A percentile compares a stretch with the other conserved stretches of the same genome.
Conservation (phyloP, 2,113 vertebrate species). For the Serinus canaria region DNA sequence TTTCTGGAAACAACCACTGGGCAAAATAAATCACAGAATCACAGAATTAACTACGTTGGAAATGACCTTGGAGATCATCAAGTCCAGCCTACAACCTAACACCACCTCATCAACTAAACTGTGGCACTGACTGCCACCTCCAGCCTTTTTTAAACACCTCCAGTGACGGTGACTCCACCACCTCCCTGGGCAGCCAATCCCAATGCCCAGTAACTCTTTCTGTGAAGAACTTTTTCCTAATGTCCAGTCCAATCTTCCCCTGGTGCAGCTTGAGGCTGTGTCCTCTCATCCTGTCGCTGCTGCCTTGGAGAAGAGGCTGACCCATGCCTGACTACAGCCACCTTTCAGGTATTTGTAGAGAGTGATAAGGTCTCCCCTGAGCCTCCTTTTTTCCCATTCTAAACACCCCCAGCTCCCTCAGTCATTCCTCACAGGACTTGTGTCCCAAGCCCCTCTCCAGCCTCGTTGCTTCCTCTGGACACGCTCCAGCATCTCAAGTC, state of each 20-base stretch:
- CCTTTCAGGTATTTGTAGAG: neutral
- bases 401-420: neutral
- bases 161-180: fast-evolving
- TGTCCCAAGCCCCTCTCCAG: neutral
- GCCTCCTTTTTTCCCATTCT: neutral
- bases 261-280: neutral
- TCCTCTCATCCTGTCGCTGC: fast-evolving
- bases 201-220: neutral
- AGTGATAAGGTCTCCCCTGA: too few species aligned
- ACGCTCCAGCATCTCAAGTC: fast-evolving
- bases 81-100: neutral
- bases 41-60: neutral
- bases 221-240: neutral
- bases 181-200: neutral
- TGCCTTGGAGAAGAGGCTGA: neutral
- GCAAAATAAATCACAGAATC: neutral
- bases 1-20: neutral
- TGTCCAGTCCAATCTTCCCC: neutral
- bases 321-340: fast-evolving
- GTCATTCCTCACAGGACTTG: fast-evolving
- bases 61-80: neutral
- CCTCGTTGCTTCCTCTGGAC: neutral
- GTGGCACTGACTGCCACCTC: fast-evolving
- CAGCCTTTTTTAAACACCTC: neutral
- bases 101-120: neutral